Conservation (phyloP, 1,140 invertebrate genomes). For the Megathymus violae region DNA sequence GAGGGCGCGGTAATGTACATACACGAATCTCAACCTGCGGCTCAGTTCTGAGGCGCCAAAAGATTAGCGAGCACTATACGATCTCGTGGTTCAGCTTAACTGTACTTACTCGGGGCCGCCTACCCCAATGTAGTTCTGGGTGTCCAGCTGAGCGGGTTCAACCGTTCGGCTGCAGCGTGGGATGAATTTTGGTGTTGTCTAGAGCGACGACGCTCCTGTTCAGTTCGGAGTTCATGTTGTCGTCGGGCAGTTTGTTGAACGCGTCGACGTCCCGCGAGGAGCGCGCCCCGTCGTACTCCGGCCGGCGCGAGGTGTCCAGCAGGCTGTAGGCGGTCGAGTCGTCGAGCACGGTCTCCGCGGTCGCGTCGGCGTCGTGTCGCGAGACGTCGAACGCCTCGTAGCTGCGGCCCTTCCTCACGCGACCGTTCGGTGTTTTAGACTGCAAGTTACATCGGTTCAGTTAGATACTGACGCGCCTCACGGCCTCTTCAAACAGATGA, state of each 20-base stretch:
- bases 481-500: no score
- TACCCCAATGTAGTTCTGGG: no score
- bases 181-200: constrained; percentile 68
- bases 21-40: no score
- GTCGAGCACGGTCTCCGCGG: constrained; percentile 63
- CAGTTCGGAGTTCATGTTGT: constrained; percentile 74
- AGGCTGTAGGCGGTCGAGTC: constrained; percentile 44
- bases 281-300: constrained; percentile 52
- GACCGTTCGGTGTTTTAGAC: constrained; percentile 74
- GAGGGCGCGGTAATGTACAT: no score
- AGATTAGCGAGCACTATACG: no score
- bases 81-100: no score
- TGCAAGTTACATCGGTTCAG: no score
- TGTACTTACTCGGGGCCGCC: no score
- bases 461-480: no score
- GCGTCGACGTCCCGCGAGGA: no score
- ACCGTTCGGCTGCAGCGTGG: constrained; percentile 74
- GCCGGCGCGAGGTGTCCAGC: constrained; percentile 59
- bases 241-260: constrained; percentile 68
- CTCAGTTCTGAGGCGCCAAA: no score
- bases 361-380: constrained; percentile 65
- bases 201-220: constrained; percentile 48
- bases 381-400: constrained; percentile 72
- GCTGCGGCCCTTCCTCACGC: constrained; percentile 52
- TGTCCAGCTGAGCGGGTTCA: constrained; percentile 48